Evolutionary conservation across 2,797 vertebrate species (phyloP), one percentile per base, ranked within the genome.

Genomic region (Hemibagrus guttatus): DNA sequence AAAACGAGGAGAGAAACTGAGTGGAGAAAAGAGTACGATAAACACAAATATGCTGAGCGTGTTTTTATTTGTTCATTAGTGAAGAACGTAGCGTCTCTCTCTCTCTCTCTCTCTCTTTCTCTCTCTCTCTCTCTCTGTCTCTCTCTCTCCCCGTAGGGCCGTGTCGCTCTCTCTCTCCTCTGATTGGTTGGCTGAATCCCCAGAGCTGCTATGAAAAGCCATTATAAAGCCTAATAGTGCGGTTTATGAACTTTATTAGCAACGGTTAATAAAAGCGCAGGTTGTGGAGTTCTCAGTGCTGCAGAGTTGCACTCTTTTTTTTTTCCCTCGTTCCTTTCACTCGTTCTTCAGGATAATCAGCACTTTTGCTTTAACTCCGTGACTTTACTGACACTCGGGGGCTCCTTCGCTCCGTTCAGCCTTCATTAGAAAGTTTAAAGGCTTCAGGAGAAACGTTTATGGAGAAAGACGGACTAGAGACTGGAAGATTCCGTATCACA

Each of bases 201-300:
- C 92, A 90, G 92, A 91, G 93, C 91, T 92, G 69, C 94, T 93
- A 93, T 94, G 94, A 95, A 95, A 74, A 94, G 92, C 94, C 93
- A 94, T 95, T 94, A 95, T 95, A 94, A 94, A 96, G 93, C 93
- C 93, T 94, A 95, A 95, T 93, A 94, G 93, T 93, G 92, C 92
- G 94, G 93, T 95, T 94, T 96, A 95, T 95, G 93, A 94, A 93
- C 91, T 96, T 96, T 95, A 95, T 95, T 95, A 93, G 92, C 85
- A 91, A 92, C 94, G 85, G 92, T 95, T 95, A 95, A 95, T 94
- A 93, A 94, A 91, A 93, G 92, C 86, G 90, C 82, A 80, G 91
- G 28, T 58, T 59, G 54, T 59, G 54, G 28, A 78, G 75, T 23
- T 75, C 49, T 52, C 46, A 28, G 72, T n/a, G 42, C 26, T 17